Base-by-base conservation (phyloP, 2,888 invertebrate genomes). In the Peribatodes rhomboidaria region DNA sequence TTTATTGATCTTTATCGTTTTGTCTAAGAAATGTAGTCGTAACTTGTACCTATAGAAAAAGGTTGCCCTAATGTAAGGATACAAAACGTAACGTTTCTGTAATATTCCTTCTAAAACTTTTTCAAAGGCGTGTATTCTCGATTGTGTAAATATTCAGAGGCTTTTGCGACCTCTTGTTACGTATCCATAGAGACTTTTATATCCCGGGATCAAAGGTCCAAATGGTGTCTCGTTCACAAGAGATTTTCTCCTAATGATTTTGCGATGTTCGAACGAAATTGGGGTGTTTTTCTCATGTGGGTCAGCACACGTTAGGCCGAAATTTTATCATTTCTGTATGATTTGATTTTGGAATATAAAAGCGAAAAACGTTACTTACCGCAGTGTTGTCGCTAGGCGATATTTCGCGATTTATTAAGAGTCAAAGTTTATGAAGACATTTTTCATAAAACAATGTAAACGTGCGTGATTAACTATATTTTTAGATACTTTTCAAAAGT, bases 211-310 rank as follows among this genome's bases (percentile, higher is more conserved):
- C 85, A 86, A 87, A 86, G 81, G 77, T 69, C 41, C 57, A 69
- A 71, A 74, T 79, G 78, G 81, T 84, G 81, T 85, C 82, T 81
- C 83, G 82, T 86, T 84, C 82, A 82, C 82, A 84, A 85, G 85
- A 59, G 82, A 83, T 83, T 79, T 74, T 76, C 70, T 64, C 73
- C 76, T 84, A 83, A 84, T 83, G 81, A 83, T 81, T 64, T 59
- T 49, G 64, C 49, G 44, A 59, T 55, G 59, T 64, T 64, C 59
- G 54, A 55, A 59, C 49, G 33, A 42, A 59, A 59, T 64, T 59
- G 64, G 64, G 59, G 42, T 55, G 37, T 47, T 64, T 64, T 54
- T 58, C 41, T 54, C 52, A 42, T 58, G 8, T 54, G 35, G 64
- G 58, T 54, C 58, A 58, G 13, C 54, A 41, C 47, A 20, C 20